Conservation (phyloP, 2,113 vertebrate genomes). For the Gobius niger region DNA sequence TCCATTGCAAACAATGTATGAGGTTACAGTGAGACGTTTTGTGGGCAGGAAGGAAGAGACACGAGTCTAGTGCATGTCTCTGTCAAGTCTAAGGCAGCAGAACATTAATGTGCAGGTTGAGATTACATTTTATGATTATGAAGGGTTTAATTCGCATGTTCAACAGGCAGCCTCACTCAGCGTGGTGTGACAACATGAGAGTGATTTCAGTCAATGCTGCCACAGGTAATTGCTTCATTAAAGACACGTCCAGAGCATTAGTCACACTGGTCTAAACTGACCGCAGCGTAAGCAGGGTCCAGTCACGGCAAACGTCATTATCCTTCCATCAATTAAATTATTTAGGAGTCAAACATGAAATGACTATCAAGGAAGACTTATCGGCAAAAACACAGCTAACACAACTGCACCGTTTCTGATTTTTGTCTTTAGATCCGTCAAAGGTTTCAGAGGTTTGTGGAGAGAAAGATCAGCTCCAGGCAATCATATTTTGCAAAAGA, state of each 20-base stretch:
- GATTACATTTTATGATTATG: neutral
- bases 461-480: no score
- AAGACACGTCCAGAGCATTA: slow-evolving; percentile 10
- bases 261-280: slow-evolving; percentile 19
- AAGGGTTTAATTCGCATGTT: no score
- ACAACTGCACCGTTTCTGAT: no score
- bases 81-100: neutral
- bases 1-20: neutral
- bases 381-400: no score
- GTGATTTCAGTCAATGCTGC: slow-evolving; percentile 11
- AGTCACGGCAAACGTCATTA: neutral
- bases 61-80: neutral
- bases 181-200: neutral
- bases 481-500: no score
- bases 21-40: neutral
- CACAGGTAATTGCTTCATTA: slow-evolving; percentile 32
- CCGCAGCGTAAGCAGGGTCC: neutral
- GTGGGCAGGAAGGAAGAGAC: slow-evolving; percentile 40
- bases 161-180: no score
- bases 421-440: no score
- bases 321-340: neutral
- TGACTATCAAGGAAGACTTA: neutral
- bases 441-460: no score
- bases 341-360: neutral
- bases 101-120: neutral